These are phyloP conservation scores for Pseudobourletiella spinata DNA, from an alignment of 1,140 invertebrate species.

Conservation along the genomic window DNA sequence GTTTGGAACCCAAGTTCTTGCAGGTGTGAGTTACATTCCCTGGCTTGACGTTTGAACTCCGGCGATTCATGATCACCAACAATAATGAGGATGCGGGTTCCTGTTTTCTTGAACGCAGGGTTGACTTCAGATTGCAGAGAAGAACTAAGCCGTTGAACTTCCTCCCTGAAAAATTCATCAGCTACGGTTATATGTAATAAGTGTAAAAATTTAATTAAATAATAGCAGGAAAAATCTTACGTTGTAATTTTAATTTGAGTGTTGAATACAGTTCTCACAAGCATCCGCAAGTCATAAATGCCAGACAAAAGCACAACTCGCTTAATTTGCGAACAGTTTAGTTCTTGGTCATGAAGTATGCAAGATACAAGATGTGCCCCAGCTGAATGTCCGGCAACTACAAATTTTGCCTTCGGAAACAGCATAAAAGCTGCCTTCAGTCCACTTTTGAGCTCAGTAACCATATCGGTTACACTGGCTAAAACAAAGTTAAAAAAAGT, in stretches of 20 bases:
- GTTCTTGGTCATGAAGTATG: slow-evolving; percentile 40
- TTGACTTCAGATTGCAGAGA: background rate
- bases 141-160: slow-evolving; percentile 14
- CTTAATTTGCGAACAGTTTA: slow-evolving; percentile 37
- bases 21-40: slow-evolving; percentile 27
- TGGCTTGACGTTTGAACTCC: slow-evolving; percentile 38
- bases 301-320: slow-evolving; percentile 45
- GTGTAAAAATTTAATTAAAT: background rate
- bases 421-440: slow-evolving; percentile 2
- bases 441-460: slow-evolving; percentile 10
- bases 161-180: slow-evolving; percentile 11
- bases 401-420: slow-evolving; percentile 9
- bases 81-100: slow-evolving; percentile 39
- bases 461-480: slow-evolving; percentile 2
- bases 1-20: slow-evolving; percentile 29
- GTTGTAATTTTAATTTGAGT: slow-evolving; percentile 34
- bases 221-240: slow-evolving; percentile 31
- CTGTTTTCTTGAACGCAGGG: slow-evolving; percentile 7
- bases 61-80: slow-evolving; percentile 46
- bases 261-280: slow-evolving; percentile 38
- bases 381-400: slow-evolving; percentile 52
- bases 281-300: slow-evolving; percentile 45
- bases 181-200: background rate
- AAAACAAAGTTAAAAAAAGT: background rate
- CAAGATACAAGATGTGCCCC: slow-evolving; percentile 60